A percentile compares a stretch with the other conserved stretches of the same genome.
phyloP scores from a whole-genome alignment of 2,797 vertebrate genomes.

The Myotis planiceps region DNA sequence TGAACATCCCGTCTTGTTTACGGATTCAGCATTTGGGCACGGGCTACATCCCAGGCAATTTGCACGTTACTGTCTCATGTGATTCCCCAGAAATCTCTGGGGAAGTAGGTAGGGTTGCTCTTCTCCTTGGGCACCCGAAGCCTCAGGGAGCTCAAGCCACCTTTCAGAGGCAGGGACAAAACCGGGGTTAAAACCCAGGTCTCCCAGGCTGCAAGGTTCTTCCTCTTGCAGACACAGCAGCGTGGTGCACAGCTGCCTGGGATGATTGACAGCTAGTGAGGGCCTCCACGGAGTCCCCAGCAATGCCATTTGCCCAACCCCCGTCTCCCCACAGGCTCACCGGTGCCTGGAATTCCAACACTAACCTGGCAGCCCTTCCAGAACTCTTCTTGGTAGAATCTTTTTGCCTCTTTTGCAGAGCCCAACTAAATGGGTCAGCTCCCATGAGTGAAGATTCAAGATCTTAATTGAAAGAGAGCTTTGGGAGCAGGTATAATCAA shows the following conservation, averaged over 20 bases:
- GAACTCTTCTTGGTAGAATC: background rate
- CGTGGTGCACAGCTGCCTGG: fast-evolving
- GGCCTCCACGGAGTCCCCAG: background rate
- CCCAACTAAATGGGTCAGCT: background rate
- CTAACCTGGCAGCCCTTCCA: background rate
- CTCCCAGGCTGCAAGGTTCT: background rate
- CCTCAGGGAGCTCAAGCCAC: background rate
- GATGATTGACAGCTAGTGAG: background rate
- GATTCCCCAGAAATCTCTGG: fast-evolving
- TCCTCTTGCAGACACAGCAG: background rate
- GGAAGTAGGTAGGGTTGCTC: background rate
- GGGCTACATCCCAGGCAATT: background rate
- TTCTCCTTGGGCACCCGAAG: background rate
- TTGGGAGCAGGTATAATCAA: background rate
- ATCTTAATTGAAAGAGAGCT: background rate
- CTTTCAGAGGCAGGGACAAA: background rate
- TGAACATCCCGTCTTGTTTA: background rate
- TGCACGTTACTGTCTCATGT: background rate
- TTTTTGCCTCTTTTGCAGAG: background rate
- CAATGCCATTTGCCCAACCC: fast-evolving
- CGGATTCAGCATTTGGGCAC: background rate
- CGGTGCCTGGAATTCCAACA: background rate
- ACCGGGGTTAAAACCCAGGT: background rate
- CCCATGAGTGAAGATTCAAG: background rate
- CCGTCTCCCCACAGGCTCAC: background rate